Base-by-base conservation (phyloP, 2,888 invertebrate genomes). In the Noctua fimbriata region DNA sequence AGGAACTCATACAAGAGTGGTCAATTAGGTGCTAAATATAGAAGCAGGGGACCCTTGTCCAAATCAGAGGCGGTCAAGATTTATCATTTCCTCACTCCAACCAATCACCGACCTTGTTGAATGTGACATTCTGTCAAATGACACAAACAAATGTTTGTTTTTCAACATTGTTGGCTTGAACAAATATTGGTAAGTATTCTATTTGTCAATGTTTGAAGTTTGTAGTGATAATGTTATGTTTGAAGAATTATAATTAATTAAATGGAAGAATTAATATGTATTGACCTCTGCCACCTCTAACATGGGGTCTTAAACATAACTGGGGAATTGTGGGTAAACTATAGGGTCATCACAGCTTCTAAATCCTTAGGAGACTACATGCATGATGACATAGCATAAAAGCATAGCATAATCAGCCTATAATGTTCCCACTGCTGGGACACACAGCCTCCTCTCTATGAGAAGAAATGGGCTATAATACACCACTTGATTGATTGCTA, bases 21-120 rank as follows among this genome's bases (percentile, higher is more conserved):
- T 58, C 88, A 86, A 86, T 79, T 84, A 75, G 69, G 52, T 70
- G 83, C 74, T 94, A 94, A 93, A 92, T 90, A 92, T 94, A 93
- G 91, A 88, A 76, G 18, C 79, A 75, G 83, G 41, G 88, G 89
- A 80, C 88, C 86, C 89, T 78, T 88, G 86, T 87, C 86, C 87
- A 81, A 86, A 90, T 87, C 78, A 87, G 87, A 87, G 84, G 83
- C 85, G 79, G 86, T 85, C 81, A 84, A 88, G 91, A 94, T 91
- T 92, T 90, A 91, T 91, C 79, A 89, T 90, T 92, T 93, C 93
- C 92, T 88, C 77, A 73, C 73, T 87, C 58, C 70, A 60, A 52
- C 32, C 82, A 88, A 74, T 86, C n/a, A 77, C 78, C 87, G 83
- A 84, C 81, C 78, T 81, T 88, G 82, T 67, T 79, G 18, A 58